These are phyloP conservation scores for Amniataba percoides DNA, from an alignment of 2,797 vertebrate species.

Conservation along the genomic window DNA sequence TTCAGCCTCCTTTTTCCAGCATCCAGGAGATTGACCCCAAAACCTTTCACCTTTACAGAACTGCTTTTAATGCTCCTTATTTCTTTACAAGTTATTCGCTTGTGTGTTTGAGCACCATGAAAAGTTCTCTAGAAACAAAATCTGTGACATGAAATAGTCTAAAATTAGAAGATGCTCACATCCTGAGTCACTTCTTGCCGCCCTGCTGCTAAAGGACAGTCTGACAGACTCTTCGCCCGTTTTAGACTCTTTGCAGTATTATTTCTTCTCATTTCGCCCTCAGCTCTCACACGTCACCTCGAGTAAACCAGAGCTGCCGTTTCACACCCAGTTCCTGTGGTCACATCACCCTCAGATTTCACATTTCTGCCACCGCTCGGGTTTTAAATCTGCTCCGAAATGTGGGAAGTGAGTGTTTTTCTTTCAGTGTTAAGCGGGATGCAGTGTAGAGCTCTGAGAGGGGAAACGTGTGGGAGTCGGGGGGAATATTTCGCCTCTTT, in stretches of 20 bases:
- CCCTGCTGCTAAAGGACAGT: background rate
- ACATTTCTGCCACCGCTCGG: conserved; percentile 16
- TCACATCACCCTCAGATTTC: conserved; percentile 34
- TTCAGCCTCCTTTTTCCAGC: background rate
- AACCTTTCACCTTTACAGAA: no score
- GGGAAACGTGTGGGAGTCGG: conserved; percentile 20
- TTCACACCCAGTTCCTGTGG: conserved; percentile 51
- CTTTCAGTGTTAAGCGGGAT: background rate
- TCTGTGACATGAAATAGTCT: no score
- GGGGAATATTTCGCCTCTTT: background rate
- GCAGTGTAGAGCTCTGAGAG: background rate
- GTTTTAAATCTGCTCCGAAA: conserved; percentile 17
- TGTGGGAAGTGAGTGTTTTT: background rate
- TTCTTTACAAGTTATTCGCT: no score
- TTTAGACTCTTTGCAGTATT: background rate
- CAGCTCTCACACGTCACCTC: background rate
- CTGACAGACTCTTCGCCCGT: background rate
- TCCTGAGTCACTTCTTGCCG: no score
- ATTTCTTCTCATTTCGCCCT: background rate
- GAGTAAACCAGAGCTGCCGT: background rate
- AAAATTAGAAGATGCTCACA: no score
- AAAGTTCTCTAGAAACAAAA: no score
- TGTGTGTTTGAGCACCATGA: no score
- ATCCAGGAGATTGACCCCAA: no score
- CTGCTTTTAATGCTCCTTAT: no score